Conservation (phyloP, 2,113 vertebrate genomes). For the Reinhardtius hippoglossoides region DNA sequence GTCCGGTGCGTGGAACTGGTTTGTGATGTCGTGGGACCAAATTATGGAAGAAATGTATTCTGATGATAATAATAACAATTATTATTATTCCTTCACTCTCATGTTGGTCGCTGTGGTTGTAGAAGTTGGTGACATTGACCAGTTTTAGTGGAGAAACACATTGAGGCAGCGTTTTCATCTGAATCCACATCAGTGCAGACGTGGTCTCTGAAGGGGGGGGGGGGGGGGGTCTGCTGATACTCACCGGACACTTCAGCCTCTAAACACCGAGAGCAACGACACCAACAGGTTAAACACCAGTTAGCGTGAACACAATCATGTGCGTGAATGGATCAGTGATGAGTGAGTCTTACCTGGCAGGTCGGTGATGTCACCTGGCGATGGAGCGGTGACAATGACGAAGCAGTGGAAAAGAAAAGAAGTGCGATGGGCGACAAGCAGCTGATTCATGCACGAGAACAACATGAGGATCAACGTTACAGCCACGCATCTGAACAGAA, state of each 20-base stretch:
- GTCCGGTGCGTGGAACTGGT: too few relatives aligned
- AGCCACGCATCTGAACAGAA: background rate
- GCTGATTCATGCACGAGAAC: constrained; percentile 46
- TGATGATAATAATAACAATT: too few relatives aligned
- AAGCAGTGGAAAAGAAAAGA: constrained; percentile 85
- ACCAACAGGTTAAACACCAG: constrained; percentile 30
- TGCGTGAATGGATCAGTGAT: background rate
- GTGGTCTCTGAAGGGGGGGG: background rate
- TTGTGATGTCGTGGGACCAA: too few relatives aligned
- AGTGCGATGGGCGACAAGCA: constrained; percentile 79
- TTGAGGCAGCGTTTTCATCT: constrained; percentile 12
- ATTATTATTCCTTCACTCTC: too few relatives aligned
- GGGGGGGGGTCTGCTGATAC: constrained; percentile 35
- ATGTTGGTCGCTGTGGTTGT: too few relatives aligned
- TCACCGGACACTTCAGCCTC: constrained; percentile 61
- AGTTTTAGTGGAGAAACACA: too few relatives aligned
- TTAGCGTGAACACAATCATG: background rate
- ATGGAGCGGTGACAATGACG: constrained; percentile 83
- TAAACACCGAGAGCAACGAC: constrained; percentile 46
- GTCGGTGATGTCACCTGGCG: constrained; percentile 91
- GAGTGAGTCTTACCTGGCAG: constrained; percentile 88
- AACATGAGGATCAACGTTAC: background rate
- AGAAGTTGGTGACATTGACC: too few relatives aligned
- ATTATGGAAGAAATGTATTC: too few relatives aligned
- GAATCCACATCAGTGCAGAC: constrained; percentile 23